Conservation (phyloP, 1,140 invertebrate genomes). For the Scaptomyza hsui region DNA sequence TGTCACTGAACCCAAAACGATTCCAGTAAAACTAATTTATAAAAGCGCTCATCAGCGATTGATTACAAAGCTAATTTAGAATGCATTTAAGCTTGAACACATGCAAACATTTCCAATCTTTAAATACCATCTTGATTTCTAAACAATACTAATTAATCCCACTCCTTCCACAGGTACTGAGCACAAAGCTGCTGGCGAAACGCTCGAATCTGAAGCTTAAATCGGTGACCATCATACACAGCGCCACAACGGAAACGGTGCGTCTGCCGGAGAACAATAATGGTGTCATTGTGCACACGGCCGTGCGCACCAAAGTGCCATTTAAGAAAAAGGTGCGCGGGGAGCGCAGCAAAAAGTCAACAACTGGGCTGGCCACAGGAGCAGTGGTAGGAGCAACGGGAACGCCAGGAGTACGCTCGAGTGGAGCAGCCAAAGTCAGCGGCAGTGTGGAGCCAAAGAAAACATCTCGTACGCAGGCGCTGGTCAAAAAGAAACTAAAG, state of each 20-base stretch:
- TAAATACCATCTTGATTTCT: not conserved
- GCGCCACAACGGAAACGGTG: slow-evolving; percentile 92
- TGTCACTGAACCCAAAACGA: slow-evolving; percentile 27
- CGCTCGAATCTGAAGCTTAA: slow-evolving; percentile 91
- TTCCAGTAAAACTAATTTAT: slow-evolving; percentile 29
- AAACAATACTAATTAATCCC: slow-evolving; percentile 22
- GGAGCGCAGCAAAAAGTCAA: slow-evolving; percentile 85
- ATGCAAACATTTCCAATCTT: slow-evolving; percentile 1
- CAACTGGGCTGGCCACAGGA: slow-evolving; percentile 15
- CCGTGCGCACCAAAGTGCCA: slow-evolving; percentile 89
- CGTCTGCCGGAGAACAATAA: slow-evolving; percentile 90
- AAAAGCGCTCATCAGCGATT: slow-evolving; percentile 27
- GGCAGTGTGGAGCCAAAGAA: slow-evolving; percentile 58
- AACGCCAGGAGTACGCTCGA: slow-evolving; percentile 16
- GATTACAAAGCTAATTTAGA: slow-evolving; percentile 35
- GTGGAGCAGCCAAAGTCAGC: slow-evolving; percentile 39
- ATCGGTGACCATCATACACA: slow-evolving; percentile 93
- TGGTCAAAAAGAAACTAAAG: slow-evolving; percentile 68
- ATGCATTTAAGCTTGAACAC: slow-evolving; percentile 13
- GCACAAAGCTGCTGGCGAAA: slow-evolving; percentile 91
- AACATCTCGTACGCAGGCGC: slow-evolving; percentile 43
- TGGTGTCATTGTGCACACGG: slow-evolving; percentile 90
- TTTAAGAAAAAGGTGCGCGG: slow-evolving; percentile 90
- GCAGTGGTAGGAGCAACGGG: slow-evolving; percentile 7
- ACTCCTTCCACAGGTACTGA: slow-evolving; percentile 87